Conservation (phyloP, 2,888 invertebrate genomes). For the Caenorhabditis wallacei region DNA sequence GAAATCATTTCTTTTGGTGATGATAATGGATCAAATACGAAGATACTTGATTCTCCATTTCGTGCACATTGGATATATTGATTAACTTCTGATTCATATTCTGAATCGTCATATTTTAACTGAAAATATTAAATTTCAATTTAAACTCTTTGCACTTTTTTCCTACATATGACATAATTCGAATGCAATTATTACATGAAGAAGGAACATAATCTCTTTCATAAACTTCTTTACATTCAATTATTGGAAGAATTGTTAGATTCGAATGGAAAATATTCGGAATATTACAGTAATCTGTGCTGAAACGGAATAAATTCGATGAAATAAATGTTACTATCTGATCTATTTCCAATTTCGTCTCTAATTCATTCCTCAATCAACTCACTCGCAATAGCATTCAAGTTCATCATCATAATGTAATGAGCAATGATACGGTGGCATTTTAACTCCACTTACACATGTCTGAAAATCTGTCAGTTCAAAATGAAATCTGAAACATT, state of each 20-base stretch:
- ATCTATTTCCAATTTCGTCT: slow-evolving; percentile 1
- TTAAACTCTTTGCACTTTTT: no score
- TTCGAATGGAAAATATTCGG: slow-evolving; percentile 2
- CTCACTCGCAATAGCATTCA: slow-evolving; percentile 17
- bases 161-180: slow-evolving; percentile 15
- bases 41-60: not conserved
- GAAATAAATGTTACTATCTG: no score
- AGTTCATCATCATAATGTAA: slow-evolving; percentile 29
- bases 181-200: slow-evolving; percentile 27
- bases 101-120: not conserved
- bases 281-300: slow-evolving; percentile 34
- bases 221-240: slow-evolving; percentile 21
- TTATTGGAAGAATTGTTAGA: slow-evolving; percentile 4
- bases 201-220: not conserved
- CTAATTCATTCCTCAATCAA: slow-evolving; percentile 42
- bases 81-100: not conserved
- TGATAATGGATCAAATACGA: not conserved
- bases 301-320: no score
- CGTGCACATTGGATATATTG: not conserved
- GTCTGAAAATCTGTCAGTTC: slow-evolving; percentile 26
- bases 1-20: slow-evolving; percentile 16
- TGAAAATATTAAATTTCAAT: not conserved
- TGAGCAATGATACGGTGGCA: slow-evolving; percentile 11
- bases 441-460: slow-evolving; percentile 28
- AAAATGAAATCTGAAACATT: not conserved